phyloP scores from a whole-genome alignment of 1,140 invertebrate genomes.

The Antheraea mylitta region DNA sequence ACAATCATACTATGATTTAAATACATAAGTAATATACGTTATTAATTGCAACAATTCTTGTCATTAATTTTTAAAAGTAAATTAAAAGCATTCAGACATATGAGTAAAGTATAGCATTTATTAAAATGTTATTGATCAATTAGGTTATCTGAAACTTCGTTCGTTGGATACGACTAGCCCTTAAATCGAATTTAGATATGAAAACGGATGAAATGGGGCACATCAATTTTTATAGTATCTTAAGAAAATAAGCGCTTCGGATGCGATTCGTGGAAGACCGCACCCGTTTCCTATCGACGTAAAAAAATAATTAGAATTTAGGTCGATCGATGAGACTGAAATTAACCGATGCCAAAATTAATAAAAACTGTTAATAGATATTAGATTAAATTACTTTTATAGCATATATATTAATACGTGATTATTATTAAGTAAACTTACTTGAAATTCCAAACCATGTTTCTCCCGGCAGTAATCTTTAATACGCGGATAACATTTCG shows the following conservation, averaged over 20 bases:
- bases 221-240: slow-evolving; percentile 4
- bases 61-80: too few relatives aligned
- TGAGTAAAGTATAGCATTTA: too few relatives aligned
- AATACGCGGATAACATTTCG: slow-evolving; percentile 97
- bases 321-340: not conserved
- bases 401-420: too few relatives aligned
- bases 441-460: slow-evolving; percentile 99
- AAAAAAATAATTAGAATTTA: not conserved
- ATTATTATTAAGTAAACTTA: slow-evolving; percentile 56
- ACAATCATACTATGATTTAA: too few relatives aligned
- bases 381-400: too few relatives aligned
- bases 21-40: too few relatives aligned
- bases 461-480: slow-evolving; percentile 99
- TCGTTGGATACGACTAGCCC: not conserved
- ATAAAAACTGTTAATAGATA: not conserved
- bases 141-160: too few relatives aligned
- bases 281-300: not conserved
- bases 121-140: too few relatives aligned
- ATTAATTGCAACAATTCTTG: too few relatives aligned
- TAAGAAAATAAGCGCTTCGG: slow-evolving; percentile 1
- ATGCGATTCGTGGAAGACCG: not conserved
- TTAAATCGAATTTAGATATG: not conserved
- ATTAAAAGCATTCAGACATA: too few relatives aligned
- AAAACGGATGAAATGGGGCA: not conserved
- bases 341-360: not conserved